phyloP scores from a whole-genome alignment of 2,113 vertebrate species.

The Hepsetus odoe region DNA sequence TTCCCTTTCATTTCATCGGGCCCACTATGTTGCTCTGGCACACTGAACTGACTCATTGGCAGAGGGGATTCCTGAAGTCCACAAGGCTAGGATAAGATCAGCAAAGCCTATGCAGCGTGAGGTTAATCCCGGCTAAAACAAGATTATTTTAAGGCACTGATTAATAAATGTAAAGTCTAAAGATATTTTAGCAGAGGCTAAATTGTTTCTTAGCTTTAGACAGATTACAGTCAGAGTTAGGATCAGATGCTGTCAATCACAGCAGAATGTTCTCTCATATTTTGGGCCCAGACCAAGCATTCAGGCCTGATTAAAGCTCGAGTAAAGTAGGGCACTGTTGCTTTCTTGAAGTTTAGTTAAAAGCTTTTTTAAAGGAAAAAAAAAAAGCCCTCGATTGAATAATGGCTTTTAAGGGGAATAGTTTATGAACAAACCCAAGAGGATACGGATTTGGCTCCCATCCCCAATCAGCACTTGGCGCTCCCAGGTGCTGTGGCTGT shows the following conservation, averaged over 20 bases:
- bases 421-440: constrained; percentile 26
- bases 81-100: too few relatives aligned
- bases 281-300: not conserved
- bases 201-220: too few relatives aligned
- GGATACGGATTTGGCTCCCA: constrained; percentile 22
- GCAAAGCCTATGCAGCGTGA: too few relatives aligned
- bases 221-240: too few relatives aligned
- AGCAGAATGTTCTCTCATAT: not conserved
- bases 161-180: not conserved
- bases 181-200: not conserved
- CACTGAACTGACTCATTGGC: too few relatives aligned
- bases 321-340: not conserved
- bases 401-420: constrained; percentile 19
- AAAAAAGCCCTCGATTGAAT: not conserved
- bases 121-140: too few relatives aligned
- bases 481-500: constrained; percentile 15
- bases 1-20: too few relatives aligned
- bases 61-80: too few relatives aligned
- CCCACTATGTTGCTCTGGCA: too few relatives aligned
- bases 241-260: not conserved
- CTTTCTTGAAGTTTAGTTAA: constrained; percentile 19
- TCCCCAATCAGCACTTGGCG: constrained; percentile 27
- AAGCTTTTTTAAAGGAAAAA: not conserved
- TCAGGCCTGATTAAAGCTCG: not conserved
- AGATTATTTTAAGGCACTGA: too few relatives aligned